Evolutionary conservation across 1,140 invertebrate species (phyloP).

Genomic region (Solenopsis invicta): DNA sequence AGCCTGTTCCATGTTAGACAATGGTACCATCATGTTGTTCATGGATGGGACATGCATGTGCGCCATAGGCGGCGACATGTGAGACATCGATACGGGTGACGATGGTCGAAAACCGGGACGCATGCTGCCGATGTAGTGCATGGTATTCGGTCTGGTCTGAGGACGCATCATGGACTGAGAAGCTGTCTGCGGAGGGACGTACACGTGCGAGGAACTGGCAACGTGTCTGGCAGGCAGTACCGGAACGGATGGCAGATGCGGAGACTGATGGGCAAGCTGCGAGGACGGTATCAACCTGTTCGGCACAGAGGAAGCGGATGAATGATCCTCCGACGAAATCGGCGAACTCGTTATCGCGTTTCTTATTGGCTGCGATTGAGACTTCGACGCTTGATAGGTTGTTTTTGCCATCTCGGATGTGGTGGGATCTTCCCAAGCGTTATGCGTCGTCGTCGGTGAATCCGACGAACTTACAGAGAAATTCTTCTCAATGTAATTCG

Average conservation of each 20-base stretch:
- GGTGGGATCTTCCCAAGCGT: background rate
- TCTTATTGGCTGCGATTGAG: constrained; percentile 31
- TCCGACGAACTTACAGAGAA: background rate
- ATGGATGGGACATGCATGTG: background rate
- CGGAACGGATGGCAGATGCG: constrained; percentile 11
- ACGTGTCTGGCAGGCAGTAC: constrained; percentile 11
- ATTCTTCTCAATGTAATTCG: constrained; percentile 73
- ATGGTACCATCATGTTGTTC: constrained; percentile 37
- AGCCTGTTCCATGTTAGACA: constrained; percentile 34
- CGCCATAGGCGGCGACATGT: constrained; percentile 53
- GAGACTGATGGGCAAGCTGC: constrained; percentile 31
- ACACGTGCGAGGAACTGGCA: constrained; percentile 10
- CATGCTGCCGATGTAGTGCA: constrained; percentile 66
- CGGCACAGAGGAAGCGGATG: constrained; percentile 6
- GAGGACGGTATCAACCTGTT: constrained; percentile 44
- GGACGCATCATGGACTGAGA: constrained; percentile 64
- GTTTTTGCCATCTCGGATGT: background rate
- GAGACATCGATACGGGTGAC: constrained; percentile 60
- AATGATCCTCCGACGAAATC: background rate
- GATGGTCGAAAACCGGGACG: constrained; percentile 66
- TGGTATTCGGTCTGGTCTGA: constrained; percentile 52
- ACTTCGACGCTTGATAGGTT: constrained; percentile 17
- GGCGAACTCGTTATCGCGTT: constrained; percentile 47
- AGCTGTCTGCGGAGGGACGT: constrained; percentile 54
- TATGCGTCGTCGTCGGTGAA: background rate